These are phyloP conservation scores for Boloria selene DNA, from an alignment of 2,888 invertebrate genomes.

Conservation along the genomic window DNA sequence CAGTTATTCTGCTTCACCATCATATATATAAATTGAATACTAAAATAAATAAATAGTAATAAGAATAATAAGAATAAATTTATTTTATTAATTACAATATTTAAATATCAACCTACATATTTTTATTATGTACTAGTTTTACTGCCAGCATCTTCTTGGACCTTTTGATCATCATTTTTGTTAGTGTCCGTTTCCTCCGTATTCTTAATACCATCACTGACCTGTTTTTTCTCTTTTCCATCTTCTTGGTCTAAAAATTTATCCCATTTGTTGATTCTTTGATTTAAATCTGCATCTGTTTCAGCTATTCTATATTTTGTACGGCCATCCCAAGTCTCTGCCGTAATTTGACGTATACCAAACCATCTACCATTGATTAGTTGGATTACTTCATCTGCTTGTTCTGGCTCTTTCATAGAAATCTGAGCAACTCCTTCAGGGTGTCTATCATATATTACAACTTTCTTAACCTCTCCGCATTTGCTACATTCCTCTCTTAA, in stretches of 20 bases:
- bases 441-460: slow-evolving; percentile 95
- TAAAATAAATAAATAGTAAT: not conserved
- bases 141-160: slow-evolving; percentile 1
- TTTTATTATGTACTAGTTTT: slow-evolving; percentile 15
- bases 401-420: slow-evolving; percentile 93
- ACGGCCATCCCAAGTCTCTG: slow-evolving; percentile 97
- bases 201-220: slow-evolving; percentile 1
- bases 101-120: not conserved
- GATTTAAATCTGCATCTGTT: slow-evolving; percentile 92
- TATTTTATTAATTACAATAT: slow-evolving; percentile 7
- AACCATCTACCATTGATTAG: slow-evolving; percentile 95
- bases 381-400: slow-evolving; percentile 94
- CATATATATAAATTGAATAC: too few relatives aligned
- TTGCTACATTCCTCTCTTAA: slow-evolving; percentile 94
- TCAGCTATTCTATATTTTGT: slow-evolving; percentile 96
- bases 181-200: slow-evolving; percentile 7
- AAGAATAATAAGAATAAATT: not conserved
- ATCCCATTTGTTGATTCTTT: slow-evolving; percentile 93
- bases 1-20: too few relatives aligned
- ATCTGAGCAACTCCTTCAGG: slow-evolving; percentile 97
- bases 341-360: slow-evolving; percentile 91
- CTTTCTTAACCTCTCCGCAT: slow-evolving; percentile 95
- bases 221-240: slow-evolving; percentile 36
- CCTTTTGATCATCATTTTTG: slow-evolving; percentile 1
- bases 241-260: slow-evolving; percentile 88